Evolutionary conservation across 2,888 invertebrate genomes (phyloP).

Genomic region (Himalopsyche tibetana): DNA sequence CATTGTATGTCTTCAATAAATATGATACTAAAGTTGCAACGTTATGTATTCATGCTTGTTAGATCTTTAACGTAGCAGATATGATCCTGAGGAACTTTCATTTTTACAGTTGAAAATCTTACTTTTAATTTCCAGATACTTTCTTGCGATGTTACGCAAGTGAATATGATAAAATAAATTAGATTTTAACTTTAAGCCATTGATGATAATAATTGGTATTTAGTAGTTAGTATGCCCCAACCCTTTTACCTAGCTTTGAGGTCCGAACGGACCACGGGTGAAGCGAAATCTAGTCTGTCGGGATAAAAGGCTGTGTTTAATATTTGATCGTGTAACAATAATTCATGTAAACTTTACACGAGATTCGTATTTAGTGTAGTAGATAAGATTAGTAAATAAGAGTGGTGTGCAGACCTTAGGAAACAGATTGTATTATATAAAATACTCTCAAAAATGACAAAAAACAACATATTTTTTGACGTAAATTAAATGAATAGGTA

Average conservation of each 20-base stretch:
- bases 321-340: constrained; percentile 47
- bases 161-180: not conserved
- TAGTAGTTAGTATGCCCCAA: constrained; percentile 36
- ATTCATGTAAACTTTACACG: constrained; percentile 44
- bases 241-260: constrained; percentile 59
- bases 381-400: constrained; percentile 9
- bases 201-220: constrained; percentile 34
- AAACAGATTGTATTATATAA: not conserved
- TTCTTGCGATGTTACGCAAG: not conserved
- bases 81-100: not conserved
- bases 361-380: not conserved
- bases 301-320: constrained; percentile 62
- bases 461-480: not conserved
- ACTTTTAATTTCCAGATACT: not conserved
- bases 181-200: not conserved
- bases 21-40: too few species aligned
- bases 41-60: too few species aligned
- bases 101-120: not conserved
- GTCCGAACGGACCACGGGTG: constrained; percentile 34
- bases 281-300: constrained; percentile 63
- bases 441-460: not conserved
- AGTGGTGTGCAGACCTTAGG: constrained; percentile 16
- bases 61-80: not conserved
- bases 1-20: too few species aligned
- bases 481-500: not conserved